These are phyloP conservation scores for Platalea minor DNA, from an alignment of 2,797 vertebrate genomes.

Conservation along the genomic window DNA sequence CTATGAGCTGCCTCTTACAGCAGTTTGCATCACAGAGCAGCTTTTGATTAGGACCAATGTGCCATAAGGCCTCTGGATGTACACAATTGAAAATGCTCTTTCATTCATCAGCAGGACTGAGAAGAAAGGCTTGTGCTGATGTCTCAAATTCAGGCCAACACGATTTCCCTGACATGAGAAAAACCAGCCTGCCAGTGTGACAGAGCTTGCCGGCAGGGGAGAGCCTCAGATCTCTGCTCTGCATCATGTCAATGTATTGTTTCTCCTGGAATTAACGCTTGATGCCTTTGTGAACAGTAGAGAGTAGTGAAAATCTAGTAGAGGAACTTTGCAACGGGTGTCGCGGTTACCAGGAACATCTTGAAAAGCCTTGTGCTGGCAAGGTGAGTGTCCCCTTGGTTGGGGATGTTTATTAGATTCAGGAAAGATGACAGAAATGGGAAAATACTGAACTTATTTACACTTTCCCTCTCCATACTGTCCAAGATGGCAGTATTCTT, in stretches of 20 bases:
- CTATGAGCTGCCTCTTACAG: slow-evolving; percentile 20
- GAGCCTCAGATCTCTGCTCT: slow-evolving; percentile 60
- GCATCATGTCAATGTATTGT: not conserved
- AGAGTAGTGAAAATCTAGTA: not conserved
- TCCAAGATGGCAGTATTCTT: not conserved
- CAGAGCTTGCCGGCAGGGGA: not conserved
- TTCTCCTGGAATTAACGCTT: slow-evolving; percentile 30
- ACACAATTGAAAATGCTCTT: slow-evolving; percentile 64
- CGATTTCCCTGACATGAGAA: slow-evolving; percentile 52
- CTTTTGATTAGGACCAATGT: slow-evolving; percentile 59
- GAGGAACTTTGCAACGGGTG: not conserved
- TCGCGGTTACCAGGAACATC: not conserved
- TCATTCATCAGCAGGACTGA: slow-evolving; percentile 66
- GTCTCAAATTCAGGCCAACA: slow-evolving; percentile 52
- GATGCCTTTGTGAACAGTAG: not conserved
- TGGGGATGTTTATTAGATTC: not conserved
- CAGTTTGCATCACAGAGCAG: not conserved
- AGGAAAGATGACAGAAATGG: not conserved
- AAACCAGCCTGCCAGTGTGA: slow-evolving; percentile 17
- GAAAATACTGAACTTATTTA: not conserved
- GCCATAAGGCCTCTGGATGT: slow-evolving; percentile 38
- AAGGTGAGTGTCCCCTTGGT: not conserved
- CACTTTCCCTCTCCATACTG: not conserved
- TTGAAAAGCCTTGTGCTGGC: not conserved
- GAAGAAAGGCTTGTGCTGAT: slow-evolving; percentile 67